These are phyloP conservation scores for Erannis defoliaria DNA, from an alignment of 2,888 invertebrate genomes.

Conservation along the genomic window DNA sequence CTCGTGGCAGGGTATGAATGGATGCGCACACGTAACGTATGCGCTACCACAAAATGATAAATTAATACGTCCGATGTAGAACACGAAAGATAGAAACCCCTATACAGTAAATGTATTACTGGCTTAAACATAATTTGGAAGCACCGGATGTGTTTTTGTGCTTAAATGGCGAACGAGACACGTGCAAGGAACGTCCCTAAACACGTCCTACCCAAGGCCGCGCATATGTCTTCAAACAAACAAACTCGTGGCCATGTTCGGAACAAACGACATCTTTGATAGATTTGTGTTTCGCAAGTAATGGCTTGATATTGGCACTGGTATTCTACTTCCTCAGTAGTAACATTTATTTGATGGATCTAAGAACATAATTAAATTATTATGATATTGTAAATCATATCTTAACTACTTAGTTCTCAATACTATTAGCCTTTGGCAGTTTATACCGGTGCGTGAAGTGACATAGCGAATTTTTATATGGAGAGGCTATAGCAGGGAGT, in stretches of 20 bases:
- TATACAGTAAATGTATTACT: constrained; percentile 13
- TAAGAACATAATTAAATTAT: constrained; percentile 2
- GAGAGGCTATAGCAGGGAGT: constrained; percentile 82
- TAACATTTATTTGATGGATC: constrained; percentile 7
- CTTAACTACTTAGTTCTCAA: constrained; percentile 6
- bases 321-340: constrained; percentile 24
- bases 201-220: constrained; percentile 63
- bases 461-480: constrained; percentile 74
- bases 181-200: constrained; percentile 63
- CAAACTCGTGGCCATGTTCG: constrained; percentile 49
- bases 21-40: constrained; percentile 30
- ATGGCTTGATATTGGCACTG: constrained; percentile 21
- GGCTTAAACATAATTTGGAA: constrained; percentile 34
- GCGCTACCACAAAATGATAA: constrained; percentile 27
- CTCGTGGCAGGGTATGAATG: constrained; percentile 39
- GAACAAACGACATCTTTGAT: constrained; percentile 47
- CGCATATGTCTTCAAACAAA: constrained; percentile 64
- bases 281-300: constrained; percentile 43
- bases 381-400: constrained; percentile 3
- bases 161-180: constrained; percentile 56
- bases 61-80: constrained; percentile 12
- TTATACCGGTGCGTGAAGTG: constrained; percentile 54
- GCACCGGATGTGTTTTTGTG: constrained; percentile 59
- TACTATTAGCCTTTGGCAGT: constrained; percentile 29
- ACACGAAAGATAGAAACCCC: constrained; percentile 15